Base-by-base conservation (phyloP, 2,797 vertebrate genomes). In the Aeoliscus strigatus region DNA sequence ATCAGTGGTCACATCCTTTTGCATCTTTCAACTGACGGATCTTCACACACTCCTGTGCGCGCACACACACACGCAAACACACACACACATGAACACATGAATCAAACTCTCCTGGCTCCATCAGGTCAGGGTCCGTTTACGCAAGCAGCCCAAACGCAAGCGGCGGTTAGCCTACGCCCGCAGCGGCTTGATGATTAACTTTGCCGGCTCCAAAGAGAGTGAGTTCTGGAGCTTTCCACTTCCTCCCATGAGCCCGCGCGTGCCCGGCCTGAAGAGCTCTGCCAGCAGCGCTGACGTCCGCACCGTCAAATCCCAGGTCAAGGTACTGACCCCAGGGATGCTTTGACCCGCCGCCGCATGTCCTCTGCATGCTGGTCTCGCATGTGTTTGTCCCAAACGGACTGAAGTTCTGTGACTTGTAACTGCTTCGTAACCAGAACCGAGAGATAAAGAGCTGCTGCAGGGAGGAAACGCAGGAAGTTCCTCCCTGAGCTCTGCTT, bases 221-320 rank as follows among this genome's bases (percentile, higher is more conserved):
- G 88, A 88, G 37, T 90, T 69, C 75, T 90, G 89, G 89, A 88
- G 48, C 52, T 89, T 82, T 70, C 87, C 89, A 0, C 72, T 90
- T 45, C 88, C 88, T 38, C 84, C 84, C 37, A 62, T 83, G 32
- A 83, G 73, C 50, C 79, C 82, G 18, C 3, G 49, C 27, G 2
- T 37, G 17, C 4, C 63, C 30, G 16, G 1, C 29, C 1, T 77
- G 90, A 81, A 87, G 90, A 57, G 25, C 65, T 71, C 76, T 0
- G 45, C 49, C 62, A 82, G 80, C 78, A 61, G 53, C 10, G 0
- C 28, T 45, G 80, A 85, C 31, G n/a, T 75, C 60, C 64, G 49
- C 46, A 38, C 16, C 51, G 15, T 34, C 51, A 50, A 51, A 58
- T 58, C 60, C 45, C 58, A 53, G 77, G 70, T 70, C 66, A 51